phyloP scores from a whole-genome alignment of 1,140 invertebrate species.

The Procambarus virginalis region DNA sequence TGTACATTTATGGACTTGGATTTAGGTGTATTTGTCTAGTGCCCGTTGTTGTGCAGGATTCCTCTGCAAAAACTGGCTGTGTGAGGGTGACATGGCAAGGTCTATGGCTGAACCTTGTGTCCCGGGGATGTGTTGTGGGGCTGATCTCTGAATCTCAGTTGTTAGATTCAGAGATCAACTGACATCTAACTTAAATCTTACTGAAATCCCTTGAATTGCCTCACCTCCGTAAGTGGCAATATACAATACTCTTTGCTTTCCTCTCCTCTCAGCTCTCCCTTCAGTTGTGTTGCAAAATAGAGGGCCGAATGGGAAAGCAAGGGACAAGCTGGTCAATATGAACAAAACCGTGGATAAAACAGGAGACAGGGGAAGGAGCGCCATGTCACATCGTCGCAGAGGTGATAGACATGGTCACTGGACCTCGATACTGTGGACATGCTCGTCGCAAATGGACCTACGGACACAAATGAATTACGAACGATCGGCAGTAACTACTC shows the following conservation, averaged over 20 bases:
- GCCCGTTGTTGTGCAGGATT: no score
- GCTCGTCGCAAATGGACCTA: neutral
- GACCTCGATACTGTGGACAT: neutral
- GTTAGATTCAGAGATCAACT: no score
- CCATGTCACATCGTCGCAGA: no score
- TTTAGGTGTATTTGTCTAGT: no score
- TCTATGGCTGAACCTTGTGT: neutral
- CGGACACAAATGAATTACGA: neutral
- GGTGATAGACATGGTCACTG: no score
- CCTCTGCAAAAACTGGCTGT: neutral
- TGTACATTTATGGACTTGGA: no score
- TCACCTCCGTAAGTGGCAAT: neutral
- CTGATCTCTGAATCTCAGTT: neutral
- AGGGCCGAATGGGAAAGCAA: no score
- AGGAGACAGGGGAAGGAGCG: no score
- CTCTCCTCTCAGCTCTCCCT: neutral
- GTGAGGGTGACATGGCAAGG: neutral
- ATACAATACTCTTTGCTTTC: neutral
- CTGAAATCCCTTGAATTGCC: neutral
- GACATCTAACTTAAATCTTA: neutral
- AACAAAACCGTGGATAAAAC: neutral
- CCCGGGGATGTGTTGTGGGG: neutral
- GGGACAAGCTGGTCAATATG: neutral
- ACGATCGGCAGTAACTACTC: neutral
- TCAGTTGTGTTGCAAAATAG: neutral